Conservation (phyloP, 92 coral and sea anemone species). For the Porites lobata region DNA sequence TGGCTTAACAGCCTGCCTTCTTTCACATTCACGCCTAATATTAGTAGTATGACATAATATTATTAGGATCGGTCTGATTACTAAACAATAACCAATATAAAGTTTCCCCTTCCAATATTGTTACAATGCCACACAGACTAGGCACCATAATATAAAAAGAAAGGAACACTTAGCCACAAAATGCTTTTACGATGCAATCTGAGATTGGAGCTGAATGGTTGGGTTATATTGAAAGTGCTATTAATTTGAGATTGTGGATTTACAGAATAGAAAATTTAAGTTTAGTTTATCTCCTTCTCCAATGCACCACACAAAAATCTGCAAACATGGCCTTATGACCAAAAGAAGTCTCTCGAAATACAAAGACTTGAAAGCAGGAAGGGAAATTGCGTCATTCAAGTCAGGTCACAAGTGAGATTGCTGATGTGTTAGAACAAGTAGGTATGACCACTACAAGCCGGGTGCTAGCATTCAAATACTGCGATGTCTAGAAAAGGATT, state of each 20-base stretch:
- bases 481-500: neutral
- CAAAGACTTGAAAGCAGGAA: neutral
- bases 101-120: neutral
- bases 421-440: constrained; percentile 15
- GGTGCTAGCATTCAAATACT: neutral
- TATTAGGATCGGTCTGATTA: too few relatives aligned
- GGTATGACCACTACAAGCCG: constrained; percentile 3
- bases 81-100: neutral
- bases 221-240: neutral
- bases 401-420: neutral
- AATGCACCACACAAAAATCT: neutral
- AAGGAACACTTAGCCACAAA: neutral
- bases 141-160: neutral
- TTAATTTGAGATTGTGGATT: neutral
- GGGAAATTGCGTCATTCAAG: neutral
- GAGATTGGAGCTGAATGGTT: neutral
- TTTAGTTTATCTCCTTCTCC: too few relatives aligned
- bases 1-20: neutral
- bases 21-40: neutral
- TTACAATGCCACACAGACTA: neutral
- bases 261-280: neutral
- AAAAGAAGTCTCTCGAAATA: neutral
- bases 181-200: neutral
- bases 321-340: neutral
- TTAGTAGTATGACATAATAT: neutral